phyloP scores from a whole-genome alignment of 2,888 invertebrate genomes.

The Melitaea athalia region DNA sequence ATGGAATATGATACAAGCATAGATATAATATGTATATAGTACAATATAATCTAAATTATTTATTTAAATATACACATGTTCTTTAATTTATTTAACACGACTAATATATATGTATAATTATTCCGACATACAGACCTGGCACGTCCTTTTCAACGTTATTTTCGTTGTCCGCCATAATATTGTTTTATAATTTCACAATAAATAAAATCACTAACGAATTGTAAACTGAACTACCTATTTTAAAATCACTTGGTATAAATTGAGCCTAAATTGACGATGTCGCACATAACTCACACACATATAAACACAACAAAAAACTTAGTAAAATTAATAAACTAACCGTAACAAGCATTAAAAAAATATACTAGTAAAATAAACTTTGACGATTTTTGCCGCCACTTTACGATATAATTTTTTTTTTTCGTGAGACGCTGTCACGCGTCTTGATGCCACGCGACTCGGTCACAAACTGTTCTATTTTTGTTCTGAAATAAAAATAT shows the following conservation, averaged over 20 bases:
- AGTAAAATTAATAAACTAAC: slow-evolving; percentile 24
- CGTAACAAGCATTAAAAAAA: slow-evolving; percentile 33
- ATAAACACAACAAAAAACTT: slow-evolving; percentile 39
- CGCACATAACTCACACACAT: slow-evolving; percentile 50
- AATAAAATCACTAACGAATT: slow-evolving; percentile 36
- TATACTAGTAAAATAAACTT: slow-evolving; percentile 33
- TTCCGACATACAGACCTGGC: slow-evolving; percentile 41
- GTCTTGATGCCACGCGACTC: slow-evolving; percentile 57
- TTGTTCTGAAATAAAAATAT: slow-evolving; percentile 60
- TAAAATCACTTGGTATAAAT: slow-evolving; percentile 46
- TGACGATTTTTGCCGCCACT: slow-evolving; percentile 54
- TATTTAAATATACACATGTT: not conserved
- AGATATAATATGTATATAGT: not conserved
- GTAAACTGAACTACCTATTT: slow-evolving; percentile 38
- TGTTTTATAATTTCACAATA: slow-evolving; percentile 26
- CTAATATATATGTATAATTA: not conserved
- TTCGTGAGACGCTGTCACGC: slow-evolving; percentile 49
- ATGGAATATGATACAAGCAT: not conserved
- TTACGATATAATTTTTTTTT: slow-evolving; percentile 41
- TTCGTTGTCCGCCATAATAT: slow-evolving; percentile 53
- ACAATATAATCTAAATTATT: not conserved
- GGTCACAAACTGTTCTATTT: slow-evolving; percentile 74
- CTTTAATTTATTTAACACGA: slow-evolving; percentile 4
- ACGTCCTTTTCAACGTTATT: slow-evolving; percentile 42
- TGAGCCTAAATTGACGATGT: slow-evolving; percentile 52